Evolutionary conservation across 2,113 vertebrate genomes (phyloP).

Genomic region (Halichoeres trimaculatus): DNA sequence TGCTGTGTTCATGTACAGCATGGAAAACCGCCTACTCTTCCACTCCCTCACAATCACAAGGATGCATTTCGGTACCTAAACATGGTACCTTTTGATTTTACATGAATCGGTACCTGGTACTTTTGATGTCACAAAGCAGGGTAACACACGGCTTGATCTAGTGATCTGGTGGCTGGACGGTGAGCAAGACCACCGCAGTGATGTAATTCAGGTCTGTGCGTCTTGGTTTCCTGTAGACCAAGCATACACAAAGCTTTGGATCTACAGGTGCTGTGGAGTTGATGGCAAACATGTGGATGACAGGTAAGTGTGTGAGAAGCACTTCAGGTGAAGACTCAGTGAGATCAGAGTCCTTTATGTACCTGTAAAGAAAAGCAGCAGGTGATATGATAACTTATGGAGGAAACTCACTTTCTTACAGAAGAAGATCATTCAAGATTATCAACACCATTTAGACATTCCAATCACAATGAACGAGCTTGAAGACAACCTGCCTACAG

Average conservation of each 20-base stretch:
- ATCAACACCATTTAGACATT: too few species aligned
- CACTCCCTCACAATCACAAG: too few species aligned
- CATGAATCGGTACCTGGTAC: too few species aligned
- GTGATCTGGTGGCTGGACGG: slow-evolving; percentile 83
- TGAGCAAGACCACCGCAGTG: slow-evolving; percentile 84
- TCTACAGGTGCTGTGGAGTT: slow-evolving; percentile 81
- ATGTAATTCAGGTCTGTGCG: slow-evolving; percentile 89
- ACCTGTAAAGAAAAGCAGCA: too few species aligned
- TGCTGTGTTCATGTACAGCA: too few species aligned
- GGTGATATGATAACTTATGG: too few species aligned
- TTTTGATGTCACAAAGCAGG: slow-evolving; percentile 90
- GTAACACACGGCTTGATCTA: slow-evolving; percentile 92
- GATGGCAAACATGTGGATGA: slow-evolving; percentile 90
- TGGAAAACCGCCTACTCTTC: too few species aligned
- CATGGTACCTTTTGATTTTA: too few species aligned
- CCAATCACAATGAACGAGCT: slow-evolving; percentile 72
- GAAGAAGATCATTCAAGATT: too few species aligned
- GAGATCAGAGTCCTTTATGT: slow-evolving; percentile 85
- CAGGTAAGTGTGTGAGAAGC: slow-evolving; percentile 88
- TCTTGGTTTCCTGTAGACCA: slow-evolving; percentile 89
- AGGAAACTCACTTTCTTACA: too few species aligned
- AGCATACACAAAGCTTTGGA: slow-evolving; percentile 86
- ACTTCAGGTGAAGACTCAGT: slow-evolving; percentile 88
- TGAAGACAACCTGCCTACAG: too few species aligned
- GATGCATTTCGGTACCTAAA: too few species aligned